Conservation (phyloP, 2,113 vertebrate species). For the Anolis sagrei region DNA sequence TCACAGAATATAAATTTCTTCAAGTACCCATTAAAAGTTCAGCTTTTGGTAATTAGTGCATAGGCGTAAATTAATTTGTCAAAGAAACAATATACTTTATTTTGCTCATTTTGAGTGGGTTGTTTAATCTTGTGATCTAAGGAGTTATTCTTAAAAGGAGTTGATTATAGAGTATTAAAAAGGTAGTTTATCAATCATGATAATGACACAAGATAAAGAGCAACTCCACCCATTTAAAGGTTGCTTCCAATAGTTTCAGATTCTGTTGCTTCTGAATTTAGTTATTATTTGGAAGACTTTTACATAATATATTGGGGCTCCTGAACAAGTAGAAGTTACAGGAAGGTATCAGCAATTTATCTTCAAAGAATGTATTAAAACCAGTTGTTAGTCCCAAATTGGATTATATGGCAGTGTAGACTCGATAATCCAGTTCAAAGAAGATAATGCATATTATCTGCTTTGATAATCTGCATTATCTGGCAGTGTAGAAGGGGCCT, state of each 20-base stretch:
- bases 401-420: too few relatives aligned
- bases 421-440: too few relatives aligned
- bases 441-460: too few relatives aligned
- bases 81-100: slow-evolving; percentile 57
- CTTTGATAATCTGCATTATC: too few relatives aligned
- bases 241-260: not conserved
- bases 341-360: not conserved
- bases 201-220: slow-evolving; percentile 26
- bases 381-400: too few relatives aligned
- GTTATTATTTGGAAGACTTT: not conserved
- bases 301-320: not conserved
- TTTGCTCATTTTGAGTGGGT: slow-evolving; percentile 51
- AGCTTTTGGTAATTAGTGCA: slow-evolving; percentile 64
- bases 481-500: too few relatives aligned
- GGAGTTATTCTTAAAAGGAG: slow-evolving; percentile 27
- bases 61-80: slow-evolving; percentile 70
- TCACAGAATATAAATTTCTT: slow-evolving; percentile 55
- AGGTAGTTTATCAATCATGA: slow-evolving; percentile 31
- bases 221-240: slow-evolving; percentile 35
- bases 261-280: not conserved
- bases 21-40: slow-evolving; percentile 56
- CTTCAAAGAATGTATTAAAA: not conserved
- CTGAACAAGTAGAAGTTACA: not conserved
- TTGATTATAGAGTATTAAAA: slow-evolving; percentile 32
- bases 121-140: slow-evolving; percentile 50